Evolutionary conservation across 1,140 invertebrate species (phyloP).

Genomic region (Cyrtorhinus lividipennis): DNA sequence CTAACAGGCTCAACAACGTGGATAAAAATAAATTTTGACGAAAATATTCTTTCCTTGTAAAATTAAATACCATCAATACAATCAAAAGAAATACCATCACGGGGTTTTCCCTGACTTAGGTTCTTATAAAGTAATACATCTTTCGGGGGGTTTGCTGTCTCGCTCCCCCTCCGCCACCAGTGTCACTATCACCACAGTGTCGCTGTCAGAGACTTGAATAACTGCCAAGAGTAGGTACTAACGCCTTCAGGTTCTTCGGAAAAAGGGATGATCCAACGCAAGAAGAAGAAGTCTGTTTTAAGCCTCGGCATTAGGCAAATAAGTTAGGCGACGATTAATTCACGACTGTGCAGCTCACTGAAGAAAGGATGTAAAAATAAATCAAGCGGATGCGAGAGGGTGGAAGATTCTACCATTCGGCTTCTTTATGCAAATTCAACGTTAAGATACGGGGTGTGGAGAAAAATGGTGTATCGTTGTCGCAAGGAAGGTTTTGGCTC

Average conservation of each 20-base stretch:
- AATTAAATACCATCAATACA: no score
- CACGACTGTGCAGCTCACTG: not conserved
- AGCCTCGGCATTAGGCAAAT: conserved; percentile 6
- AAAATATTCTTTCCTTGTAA: no score
- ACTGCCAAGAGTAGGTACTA: not conserved
- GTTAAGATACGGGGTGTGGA: not conserved
- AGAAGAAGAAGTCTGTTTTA: not conserved
- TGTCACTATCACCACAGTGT: no score
- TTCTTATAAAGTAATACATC: conserved; percentile 6
- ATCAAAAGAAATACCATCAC: no score
- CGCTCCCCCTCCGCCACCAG: not conserved
- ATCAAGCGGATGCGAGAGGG: conserved; percentile 1
- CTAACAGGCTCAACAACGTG: no score
- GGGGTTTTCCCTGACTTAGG: no score
- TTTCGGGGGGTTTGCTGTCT: not conserved
- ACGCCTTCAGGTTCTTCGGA: not conserved
- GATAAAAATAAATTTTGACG: no score
- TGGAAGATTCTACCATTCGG: not conserved
- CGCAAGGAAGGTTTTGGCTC: not conserved
- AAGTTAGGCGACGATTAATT: conserved; percentile 8
- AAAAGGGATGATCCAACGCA: not conserved
- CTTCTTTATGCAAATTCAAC: not conserved
- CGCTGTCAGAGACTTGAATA: not conserved
- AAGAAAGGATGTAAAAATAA: conserved; percentile 10
- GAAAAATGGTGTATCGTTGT: conserved; percentile 2